phyloP scores from a whole-genome alignment of 2,888 invertebrate genomes.

The Pyrrhosoma nymphula region DNA sequence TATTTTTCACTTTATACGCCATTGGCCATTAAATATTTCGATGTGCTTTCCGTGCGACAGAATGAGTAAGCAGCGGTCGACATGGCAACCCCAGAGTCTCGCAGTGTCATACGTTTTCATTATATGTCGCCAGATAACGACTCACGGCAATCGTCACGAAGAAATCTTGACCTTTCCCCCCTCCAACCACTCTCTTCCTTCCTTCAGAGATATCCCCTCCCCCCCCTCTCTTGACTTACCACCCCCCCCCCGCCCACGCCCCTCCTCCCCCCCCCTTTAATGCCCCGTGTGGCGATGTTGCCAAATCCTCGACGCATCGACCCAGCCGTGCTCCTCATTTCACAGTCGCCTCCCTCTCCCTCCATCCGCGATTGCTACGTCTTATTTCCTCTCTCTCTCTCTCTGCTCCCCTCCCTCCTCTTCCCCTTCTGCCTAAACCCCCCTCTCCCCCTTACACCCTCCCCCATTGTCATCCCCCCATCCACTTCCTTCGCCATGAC shows the following conservation, averaged over 20 bases:
- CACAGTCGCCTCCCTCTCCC: background rate
- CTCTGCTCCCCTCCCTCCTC: background rate
- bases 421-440: background rate
- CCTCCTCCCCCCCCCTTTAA: background rate
- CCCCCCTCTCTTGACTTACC: background rate
- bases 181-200: background rate
- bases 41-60: background rate
- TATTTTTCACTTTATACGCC: background rate
- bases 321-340: slow-evolving; percentile 36
- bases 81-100: background rate
- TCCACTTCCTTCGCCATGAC: too few relatives aligned
- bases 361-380: slow-evolving; percentile 17
- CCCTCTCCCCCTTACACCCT: background rate
- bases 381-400: slow-evolving; percentile 34
- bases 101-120: background rate
- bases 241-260: background rate
- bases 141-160: background rate
- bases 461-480: too few relatives aligned
- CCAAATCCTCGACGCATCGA: slow-evolving; percentile 57
- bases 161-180: slow-evolving; percentile 34
- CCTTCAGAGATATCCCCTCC: background rate
- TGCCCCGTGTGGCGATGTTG: slow-evolving; percentile 58
- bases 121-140: background rate
- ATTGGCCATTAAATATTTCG: background rate
- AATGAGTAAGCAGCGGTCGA: background rate